phyloP scores from a whole-genome alignment of 2,113 vertebrate species.

The Prolemur simus region DNA sequence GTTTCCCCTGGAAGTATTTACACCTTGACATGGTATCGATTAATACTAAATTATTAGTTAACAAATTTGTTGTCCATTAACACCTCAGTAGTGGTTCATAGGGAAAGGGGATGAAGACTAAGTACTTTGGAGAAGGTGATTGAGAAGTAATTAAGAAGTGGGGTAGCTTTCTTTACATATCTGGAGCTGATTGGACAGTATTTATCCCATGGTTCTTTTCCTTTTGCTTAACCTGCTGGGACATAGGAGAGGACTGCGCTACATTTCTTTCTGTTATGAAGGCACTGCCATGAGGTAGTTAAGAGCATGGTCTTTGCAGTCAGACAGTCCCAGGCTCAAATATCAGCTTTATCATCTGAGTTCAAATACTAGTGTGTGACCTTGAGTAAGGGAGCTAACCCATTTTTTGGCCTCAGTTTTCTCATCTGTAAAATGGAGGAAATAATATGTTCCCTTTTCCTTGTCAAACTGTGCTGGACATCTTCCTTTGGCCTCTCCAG shows the following conservation, averaged over 20 bases:
- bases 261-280: not conserved
- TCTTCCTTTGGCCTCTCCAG: not conserved
- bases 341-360: not conserved
- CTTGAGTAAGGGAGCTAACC: not conserved
- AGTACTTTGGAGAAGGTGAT: not conserved
- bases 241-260: not conserved
- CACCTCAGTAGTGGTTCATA: not conserved
- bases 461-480: not conserved
- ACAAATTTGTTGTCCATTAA: slow-evolving; percentile 31
- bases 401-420: not conserved
- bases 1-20: not conserved
- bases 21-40: not conserved
- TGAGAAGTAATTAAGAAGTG: not conserved
- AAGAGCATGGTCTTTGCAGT: not conserved
- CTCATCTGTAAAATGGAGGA: not conserved
- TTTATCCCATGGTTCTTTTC: not conserved
- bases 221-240: not conserved
- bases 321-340: not conserved
- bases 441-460: not conserved
- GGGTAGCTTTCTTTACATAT: not conserved
- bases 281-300: not conserved
- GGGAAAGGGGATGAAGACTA: not conserved
- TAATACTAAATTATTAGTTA: slow-evolving; percentile 48
- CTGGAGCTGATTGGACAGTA: not conserved
- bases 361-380: not conserved